Evolutionary conservation across 1,140 invertebrate genomes (phyloP).

Genomic region (Nymphalis io): DNA sequence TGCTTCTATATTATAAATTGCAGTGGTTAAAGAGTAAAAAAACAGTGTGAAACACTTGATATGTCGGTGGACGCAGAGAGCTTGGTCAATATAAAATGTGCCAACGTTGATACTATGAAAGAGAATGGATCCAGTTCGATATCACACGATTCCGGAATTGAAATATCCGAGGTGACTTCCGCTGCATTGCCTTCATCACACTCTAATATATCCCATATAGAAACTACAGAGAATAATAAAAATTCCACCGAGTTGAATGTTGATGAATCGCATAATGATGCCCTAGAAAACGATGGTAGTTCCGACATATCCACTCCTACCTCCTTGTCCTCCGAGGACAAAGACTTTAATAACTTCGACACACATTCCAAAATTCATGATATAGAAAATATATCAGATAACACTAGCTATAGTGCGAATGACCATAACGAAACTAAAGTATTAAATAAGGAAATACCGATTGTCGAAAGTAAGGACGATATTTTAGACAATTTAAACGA

Average conservation of each 20-base stretch:
- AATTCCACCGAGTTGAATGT: not conserved
- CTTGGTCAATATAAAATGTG: conserved; percentile 51
- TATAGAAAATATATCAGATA: not conserved
- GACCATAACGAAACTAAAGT: not conserved
- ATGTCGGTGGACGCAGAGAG: conserved; percentile 53
- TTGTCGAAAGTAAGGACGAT: not conserved
- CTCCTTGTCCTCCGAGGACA: conserved; percentile 30
- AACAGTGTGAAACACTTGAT: conserved; percentile 36
- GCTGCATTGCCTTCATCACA: conserved; percentile 41
- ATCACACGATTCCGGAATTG: conserved; percentile 60
- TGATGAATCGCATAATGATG: conserved; percentile 1
- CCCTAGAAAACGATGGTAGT: conserved; percentile 26
- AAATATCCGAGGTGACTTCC: conserved; percentile 48
- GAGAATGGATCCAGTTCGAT: conserved; percentile 50
- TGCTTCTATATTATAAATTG: conserved; percentile 35
- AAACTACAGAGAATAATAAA: conserved; percentile 31
- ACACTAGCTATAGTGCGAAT: not conserved
- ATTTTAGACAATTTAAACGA: conserved; percentile 7
- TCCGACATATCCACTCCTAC: conserved; percentile 28
- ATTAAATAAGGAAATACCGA: not conserved
- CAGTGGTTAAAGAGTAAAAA: conserved; percentile 41
- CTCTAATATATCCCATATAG: conserved; percentile 46
- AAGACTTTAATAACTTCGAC: conserved; percentile 16
- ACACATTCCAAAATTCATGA: not conserved
- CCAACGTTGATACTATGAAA: conserved; percentile 54